These are phyloP conservation scores for Cybosia mesomella DNA, from an alignment of 2,888 invertebrate genomes.

Conservation along the genomic window DNA sequence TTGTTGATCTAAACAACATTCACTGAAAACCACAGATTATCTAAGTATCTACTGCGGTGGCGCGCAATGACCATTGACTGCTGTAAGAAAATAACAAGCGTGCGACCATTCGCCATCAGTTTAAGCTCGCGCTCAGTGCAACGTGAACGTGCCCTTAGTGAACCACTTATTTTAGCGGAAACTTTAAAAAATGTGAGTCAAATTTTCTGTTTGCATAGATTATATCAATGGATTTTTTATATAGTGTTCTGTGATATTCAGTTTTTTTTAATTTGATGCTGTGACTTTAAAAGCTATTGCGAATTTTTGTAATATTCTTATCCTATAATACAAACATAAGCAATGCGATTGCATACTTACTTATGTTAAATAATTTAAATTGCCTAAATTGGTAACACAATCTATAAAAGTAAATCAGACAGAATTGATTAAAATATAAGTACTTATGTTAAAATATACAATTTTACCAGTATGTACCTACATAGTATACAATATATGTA, in stretches of 20 bases:
- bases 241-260: conserved; percentile 13
- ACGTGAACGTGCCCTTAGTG: conserved; percentile 53
- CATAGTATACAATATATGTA: not conserved
- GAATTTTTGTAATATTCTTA: conserved; percentile 4
- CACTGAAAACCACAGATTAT: conserved; percentile 58
- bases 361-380: not conserved
- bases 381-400: not conserved
- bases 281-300: conserved; percentile 5
- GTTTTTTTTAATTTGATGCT: not conserved
- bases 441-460: not conserved
- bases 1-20: conserved; percentile 55
- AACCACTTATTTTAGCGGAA: conserved; percentile 40
- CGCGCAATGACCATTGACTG: conserved; percentile 49
- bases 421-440: not conserved
- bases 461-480: no score
- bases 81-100: conserved; percentile 60
- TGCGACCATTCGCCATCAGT: conserved; percentile 55
- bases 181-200: conserved; percentile 53
- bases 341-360: conserved; percentile 19
- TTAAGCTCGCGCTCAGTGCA: conserved; percentile 48
- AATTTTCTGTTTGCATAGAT: conserved; percentile 14
- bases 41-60: conserved; percentile 41
- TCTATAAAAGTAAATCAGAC: not conserved
- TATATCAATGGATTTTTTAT: not conserved
- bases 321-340: conserved; percentile 1